Evolutionary conservation across 2,113 vertebrate species (phyloP).

Genomic region (Xenopus laevis): DNA sequence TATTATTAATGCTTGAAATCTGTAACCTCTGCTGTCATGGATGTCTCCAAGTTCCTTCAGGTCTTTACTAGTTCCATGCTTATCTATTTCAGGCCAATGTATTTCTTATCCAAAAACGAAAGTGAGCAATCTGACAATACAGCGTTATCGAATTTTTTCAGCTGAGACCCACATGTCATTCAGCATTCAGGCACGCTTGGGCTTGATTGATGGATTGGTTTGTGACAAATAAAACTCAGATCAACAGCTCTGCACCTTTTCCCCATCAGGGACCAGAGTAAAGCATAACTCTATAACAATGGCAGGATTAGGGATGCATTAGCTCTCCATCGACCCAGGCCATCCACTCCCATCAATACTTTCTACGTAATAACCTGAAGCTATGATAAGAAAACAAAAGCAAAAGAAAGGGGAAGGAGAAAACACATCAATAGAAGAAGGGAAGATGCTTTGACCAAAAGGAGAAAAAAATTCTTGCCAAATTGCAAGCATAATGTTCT

Average conservation of each 20-base stretch:
- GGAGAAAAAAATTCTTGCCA: conserved; percentile 66
- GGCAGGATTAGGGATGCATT: conserved; percentile 99
- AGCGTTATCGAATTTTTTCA: conserved; percentile 98
- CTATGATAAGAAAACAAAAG: conserved; percentile 99
- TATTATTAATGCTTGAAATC: conserved; percentile 85
- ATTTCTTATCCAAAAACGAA: conserved; percentile 85
- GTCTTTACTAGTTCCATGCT: conserved; percentile 85
- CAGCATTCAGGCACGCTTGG: conserved; percentile 75
- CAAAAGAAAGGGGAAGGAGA: conserved; percentile 77
- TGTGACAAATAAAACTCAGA: conserved; percentile 92
- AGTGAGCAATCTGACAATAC: conserved; percentile 87
- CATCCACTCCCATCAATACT: conserved; percentile 95
- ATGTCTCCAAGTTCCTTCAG: conserved; percentile 76
- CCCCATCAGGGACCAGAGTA: conserved; percentile 81
- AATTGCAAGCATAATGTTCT: conserved; percentile 70
- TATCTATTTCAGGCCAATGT: conserved; percentile 98
- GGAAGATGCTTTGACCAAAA: conserved; percentile 71
- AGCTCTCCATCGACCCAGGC: conserved; percentile 89
- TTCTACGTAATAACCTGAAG: conserved; percentile 96
- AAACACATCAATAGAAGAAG: conserved; percentile 90
- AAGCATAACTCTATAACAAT: conserved; percentile 95
- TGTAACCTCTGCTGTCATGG: conserved; percentile 71
- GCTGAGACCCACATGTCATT: conserved; percentile 94
- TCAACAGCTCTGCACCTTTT: conserved; percentile 92
- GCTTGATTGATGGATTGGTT: conserved; percentile 98